phyloP scores from a whole-genome alignment of 2,113 vertebrate species.

The Syngnathoides biaculeatus region DNA sequence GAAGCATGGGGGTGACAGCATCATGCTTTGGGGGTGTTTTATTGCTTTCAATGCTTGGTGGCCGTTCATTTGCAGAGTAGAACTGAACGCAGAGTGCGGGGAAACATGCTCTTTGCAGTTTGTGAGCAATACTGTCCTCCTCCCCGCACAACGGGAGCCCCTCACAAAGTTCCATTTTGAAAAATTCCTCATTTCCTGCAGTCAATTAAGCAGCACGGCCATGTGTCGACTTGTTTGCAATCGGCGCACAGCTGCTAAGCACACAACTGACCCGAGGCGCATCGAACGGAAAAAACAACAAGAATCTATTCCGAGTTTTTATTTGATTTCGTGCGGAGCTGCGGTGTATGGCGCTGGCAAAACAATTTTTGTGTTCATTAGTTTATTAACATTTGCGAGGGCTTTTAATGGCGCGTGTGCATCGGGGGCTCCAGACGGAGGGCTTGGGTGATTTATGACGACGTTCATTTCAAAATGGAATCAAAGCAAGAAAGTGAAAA shows the following conservation, averaged over 20 bases:
- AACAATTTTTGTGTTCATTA: conserved; percentile 68
- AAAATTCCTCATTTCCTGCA: conserved; percentile 40
- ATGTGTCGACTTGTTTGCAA: conserved; percentile 41
- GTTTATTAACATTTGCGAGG: conserved; percentile 68
- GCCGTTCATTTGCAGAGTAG: no score
- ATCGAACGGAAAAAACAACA: conserved; percentile 35
- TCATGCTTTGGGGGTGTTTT: no score
- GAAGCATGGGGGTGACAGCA: no score
- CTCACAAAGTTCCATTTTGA: not conserved
- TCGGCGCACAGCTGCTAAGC: conserved; percentile 45
- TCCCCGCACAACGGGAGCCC: conserved; percentile 42
- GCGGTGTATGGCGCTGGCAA: conserved; percentile 26
- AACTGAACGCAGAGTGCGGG: no score
- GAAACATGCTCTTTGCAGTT: no score
- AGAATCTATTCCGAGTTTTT: conserved; percentile 57
- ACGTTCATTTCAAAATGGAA: conserved; percentile 76
- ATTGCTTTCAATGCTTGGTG: no score
- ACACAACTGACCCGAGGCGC: conserved; percentile 50
- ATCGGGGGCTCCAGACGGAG: conserved; percentile 61
- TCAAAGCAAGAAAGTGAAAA: conserved; percentile 62
- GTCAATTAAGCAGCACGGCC: conserved; percentile 56
- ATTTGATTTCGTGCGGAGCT: conserved; percentile 69
- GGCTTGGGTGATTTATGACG: conserved; percentile 68
- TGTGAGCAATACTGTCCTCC: conserved; percentile 34
- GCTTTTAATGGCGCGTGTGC: conserved; percentile 73